phyloP scores from a whole-genome alignment of 2,888 invertebrate genomes.

The Dasysyrphus tricinctus region DNA sequence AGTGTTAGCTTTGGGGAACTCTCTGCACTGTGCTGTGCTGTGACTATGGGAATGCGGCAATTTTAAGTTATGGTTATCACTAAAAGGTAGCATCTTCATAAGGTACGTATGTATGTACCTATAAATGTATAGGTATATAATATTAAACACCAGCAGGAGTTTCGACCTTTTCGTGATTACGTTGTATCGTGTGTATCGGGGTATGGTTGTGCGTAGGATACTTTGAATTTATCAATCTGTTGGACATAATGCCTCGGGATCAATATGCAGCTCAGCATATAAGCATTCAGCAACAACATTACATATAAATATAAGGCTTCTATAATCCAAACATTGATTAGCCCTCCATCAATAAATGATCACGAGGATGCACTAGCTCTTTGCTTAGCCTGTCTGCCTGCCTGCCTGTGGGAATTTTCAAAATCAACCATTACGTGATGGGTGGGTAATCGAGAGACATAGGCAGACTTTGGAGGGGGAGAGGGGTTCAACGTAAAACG shows the following conservation, averaged over 20 bases:
- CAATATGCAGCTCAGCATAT: constrained; percentile 30
- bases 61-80: constrained; percentile 64
- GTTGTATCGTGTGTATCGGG: constrained; percentile 17
- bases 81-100: constrained; percentile 54
- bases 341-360: constrained; percentile 40
- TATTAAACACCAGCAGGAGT: constrained; percentile 16
- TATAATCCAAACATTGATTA: constrained; percentile 68
- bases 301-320: constrained; percentile 36
- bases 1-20: constrained; percentile 45
- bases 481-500: not conserved
- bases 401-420: constrained; percentile 41
- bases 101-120: not conserved
- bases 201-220: constrained; percentile 49
- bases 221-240: constrained; percentile 67
- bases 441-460: not conserved
- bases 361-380: constrained; percentile 16
- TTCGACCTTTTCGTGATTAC: constrained; percentile 54
- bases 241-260: constrained; percentile 58
- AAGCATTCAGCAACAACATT: constrained; percentile 19
- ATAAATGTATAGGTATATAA: not conserved
- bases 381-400: not conserved
- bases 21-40: not conserved
- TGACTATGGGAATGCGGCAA: constrained; percentile 61
- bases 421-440: constrained; percentile 38
- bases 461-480: not conserved